Percentiles rank a stretch among this genome's conserved stretches.
Evolutionary conservation across 2,113 vertebrate species (phyloP).

Genomic region (Eulemur rufifrons): DNA sequence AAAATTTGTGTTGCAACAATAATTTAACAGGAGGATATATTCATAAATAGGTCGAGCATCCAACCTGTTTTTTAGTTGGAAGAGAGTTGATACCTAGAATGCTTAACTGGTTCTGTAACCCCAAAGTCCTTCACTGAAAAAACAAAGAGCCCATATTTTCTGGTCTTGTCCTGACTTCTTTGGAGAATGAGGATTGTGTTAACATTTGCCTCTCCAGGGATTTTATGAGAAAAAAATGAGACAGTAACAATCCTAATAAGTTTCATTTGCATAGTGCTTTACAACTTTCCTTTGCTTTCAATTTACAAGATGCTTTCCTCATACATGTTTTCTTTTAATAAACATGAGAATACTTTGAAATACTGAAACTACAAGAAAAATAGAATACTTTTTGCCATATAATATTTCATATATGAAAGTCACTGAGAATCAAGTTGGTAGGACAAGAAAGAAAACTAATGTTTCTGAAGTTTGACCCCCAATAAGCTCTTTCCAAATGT

Average conservation of each 20-base stretch:
- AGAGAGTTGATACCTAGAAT: background rate
- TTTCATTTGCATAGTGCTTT: background rate
- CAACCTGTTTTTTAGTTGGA: background rate
- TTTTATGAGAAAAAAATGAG: background rate
- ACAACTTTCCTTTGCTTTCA: background rate
- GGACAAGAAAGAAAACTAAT: background rate
- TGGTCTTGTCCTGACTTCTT: background rate
- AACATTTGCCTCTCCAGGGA: background rate
- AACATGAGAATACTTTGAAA: slow-evolving; percentile 25
- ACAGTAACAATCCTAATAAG: background rate
- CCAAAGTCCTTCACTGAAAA: background rate
- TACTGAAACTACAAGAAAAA: background rate
- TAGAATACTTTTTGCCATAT: background rate
- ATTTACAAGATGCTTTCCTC: background rate
- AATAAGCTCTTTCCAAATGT: background rate
- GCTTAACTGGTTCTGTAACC: background rate
- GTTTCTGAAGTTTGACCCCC: background rate
- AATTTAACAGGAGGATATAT: background rate
- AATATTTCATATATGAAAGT: background rate
- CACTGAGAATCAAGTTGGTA: background rate
- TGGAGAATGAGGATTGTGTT: background rate
- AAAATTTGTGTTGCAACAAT: background rate
- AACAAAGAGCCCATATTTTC: background rate
- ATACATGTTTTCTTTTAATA: background rate
- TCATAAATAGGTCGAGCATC: background rate